phyloP scores from a whole-genome alignment of 2,888 invertebrate genomes.

The Eupithecia subfuscata region DNA sequence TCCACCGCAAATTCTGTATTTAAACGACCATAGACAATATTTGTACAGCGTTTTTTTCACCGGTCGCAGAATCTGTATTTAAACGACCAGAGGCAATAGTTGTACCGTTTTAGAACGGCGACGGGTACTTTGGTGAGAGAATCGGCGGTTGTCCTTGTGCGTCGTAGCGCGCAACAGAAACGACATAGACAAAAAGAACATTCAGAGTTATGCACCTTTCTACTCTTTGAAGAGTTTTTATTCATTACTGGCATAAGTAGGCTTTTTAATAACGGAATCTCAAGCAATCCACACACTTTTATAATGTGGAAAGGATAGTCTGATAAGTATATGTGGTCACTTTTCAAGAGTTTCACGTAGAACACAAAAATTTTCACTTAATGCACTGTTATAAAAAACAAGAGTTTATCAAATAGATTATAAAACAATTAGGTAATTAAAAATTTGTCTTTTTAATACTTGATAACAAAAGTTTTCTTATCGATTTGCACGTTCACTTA shows the following conservation, averaged over 20 bases:
- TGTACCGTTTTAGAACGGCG: constrained; percentile 74
- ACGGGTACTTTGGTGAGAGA: constrained; percentile 73
- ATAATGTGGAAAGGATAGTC: background rate
- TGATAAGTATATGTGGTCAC: constrained; percentile 1
- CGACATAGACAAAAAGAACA: constrained; percentile 69
- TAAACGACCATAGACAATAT: constrained; percentile 77
- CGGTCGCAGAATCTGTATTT: constrained; percentile 70
- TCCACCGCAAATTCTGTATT: constrained; percentile 62
- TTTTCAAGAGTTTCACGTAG: background rate
- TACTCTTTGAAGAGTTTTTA: constrained; percentile 63
- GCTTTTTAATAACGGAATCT: constrained; percentile 61
- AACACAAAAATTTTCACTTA: background rate
- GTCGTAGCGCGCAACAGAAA: constrained; percentile 68
- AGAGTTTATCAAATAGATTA: background rate
- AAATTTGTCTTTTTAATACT: background rate
- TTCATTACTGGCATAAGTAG: constrained; percentile 76
- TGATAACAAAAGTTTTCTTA: background rate
- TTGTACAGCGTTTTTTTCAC: constrained; percentile 60
- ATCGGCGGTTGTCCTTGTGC: constrained; percentile 68
- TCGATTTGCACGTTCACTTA: constrained; percentile 46
- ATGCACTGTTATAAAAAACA: background rate
- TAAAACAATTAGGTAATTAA: background rate
- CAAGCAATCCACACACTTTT: constrained; percentile 32
- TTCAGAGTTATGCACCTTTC: constrained; percentile 72
- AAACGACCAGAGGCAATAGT: constrained; percentile 77